These are phyloP conservation scores for Drosophila pallidifrons DNA, from an alignment of 1,140 invertebrate genomes.

Conservation along the genomic window DNA sequence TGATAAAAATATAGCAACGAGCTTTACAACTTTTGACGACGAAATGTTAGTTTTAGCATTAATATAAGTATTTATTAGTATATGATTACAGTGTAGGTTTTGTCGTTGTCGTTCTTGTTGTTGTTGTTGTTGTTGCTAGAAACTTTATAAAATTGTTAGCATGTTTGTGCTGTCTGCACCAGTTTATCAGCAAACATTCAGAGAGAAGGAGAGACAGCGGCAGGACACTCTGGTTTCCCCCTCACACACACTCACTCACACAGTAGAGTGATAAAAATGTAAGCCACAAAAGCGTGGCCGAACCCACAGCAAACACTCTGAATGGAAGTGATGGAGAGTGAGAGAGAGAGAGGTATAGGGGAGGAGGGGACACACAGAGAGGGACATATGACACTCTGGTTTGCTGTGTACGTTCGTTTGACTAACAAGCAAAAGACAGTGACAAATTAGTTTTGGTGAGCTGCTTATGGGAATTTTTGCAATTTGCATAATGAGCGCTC, in stretches of 20 bases:
- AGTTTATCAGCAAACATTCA: constrained; percentile 64
- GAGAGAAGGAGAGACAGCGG: background rate
- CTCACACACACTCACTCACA: constrained; percentile 38
- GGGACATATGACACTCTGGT: constrained; percentile 23
- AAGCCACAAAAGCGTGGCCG: constrained; percentile 72
- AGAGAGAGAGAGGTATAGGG: background rate
- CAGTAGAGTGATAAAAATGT: constrained; percentile 77
- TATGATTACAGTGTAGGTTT: constrained; percentile 50
- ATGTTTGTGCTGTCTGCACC: constrained; percentile 58
- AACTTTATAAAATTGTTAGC: constrained; percentile 79
- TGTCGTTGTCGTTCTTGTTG: constrained; percentile 6
- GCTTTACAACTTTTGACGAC: constrained; percentile 16
- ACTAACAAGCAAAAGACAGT: constrained; percentile 82
- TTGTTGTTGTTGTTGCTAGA: constrained; percentile 44
- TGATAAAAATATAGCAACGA: constrained; percentile 26
- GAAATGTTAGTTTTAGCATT: constrained; percentile 57
- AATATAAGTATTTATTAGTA: constrained; percentile 71
- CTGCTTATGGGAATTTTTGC: constrained; percentile 82
- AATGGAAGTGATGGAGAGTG: background rate
- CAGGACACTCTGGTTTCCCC: constrained; percentile 27
- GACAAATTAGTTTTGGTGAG: constrained; percentile 83
- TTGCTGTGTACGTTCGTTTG: constrained; percentile 58
- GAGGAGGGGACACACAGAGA: background rate
- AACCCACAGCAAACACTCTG: constrained; percentile 22
- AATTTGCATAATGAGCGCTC: constrained; percentile 78